Conservation (phyloP, 2,113 vertebrate genomes). For the Elaphurus davidianus region DNA sequence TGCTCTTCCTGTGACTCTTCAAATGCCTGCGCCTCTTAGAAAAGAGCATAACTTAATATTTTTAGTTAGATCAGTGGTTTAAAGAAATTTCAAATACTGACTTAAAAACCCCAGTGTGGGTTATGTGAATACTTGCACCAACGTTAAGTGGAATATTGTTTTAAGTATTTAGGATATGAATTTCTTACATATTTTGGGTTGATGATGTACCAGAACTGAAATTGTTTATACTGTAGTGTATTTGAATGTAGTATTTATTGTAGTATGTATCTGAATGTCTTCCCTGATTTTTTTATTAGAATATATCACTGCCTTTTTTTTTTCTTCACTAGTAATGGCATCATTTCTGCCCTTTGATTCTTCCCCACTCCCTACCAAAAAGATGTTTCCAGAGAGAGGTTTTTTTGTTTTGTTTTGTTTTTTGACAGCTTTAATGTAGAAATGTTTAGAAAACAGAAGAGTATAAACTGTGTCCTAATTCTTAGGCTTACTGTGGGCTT, state of each 20-base stretch:
- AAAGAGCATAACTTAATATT: neutral
- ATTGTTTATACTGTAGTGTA: neutral
- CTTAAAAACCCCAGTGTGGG: neutral
- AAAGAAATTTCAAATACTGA: slow-evolving; percentile 4
- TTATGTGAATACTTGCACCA: neutral
- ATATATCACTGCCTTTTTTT: neutral
- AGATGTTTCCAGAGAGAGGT: neutral
- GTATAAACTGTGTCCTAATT: neutral
- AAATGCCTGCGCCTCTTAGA: neutral
- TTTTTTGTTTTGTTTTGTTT: neutral
- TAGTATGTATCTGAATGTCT: neutral
- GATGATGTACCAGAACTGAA: neutral
- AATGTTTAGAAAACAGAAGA: neutral
- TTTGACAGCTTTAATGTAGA: neutral
- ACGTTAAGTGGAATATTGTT: neutral
- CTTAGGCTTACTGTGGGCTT: neutral
- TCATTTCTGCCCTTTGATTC: neutral
- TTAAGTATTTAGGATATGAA: neutral
- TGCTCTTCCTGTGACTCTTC: neutral
- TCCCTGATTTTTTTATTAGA: neutral
- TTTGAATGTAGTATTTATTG: neutral
- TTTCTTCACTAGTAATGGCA: neutral
- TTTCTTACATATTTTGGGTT: neutral
- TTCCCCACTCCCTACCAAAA: neutral
- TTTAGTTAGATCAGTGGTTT: neutral